Conservation (phyloP, 2,888 invertebrate genomes). For the Microplitis deprimator region DNA sequence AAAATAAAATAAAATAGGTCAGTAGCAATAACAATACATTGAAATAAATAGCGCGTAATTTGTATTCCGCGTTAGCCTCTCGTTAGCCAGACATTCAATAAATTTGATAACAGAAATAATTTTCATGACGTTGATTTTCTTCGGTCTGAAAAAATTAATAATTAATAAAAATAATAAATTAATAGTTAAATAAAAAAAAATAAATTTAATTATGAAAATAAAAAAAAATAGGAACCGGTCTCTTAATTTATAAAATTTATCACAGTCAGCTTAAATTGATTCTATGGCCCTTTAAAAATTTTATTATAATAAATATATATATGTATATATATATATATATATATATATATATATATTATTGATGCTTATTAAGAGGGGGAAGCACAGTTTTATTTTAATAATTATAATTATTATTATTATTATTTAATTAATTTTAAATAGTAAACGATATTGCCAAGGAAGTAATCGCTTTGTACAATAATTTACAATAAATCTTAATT, state of each 20-base stretch:
- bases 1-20: no score
- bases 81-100: not conserved
- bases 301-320: conserved; percentile 3
- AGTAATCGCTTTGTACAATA: not conserved
- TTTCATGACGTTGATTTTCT: no score
- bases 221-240: not conserved
- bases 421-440: not conserved
- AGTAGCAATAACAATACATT: not conserved
- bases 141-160: no score
- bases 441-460: conserved; percentile 9
- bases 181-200: no score
- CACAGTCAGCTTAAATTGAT: conserved; percentile 13
- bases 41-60: not conserved
- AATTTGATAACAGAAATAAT: no score
- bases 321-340: not conserved
- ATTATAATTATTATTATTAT: no score
- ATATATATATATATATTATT: not conserved
- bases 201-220: not conserved
- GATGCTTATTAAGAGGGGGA: conserved; percentile 18
- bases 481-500: not conserved
- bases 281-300: conserved; percentile 22
- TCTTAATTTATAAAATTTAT: not conserved
- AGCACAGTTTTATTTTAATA: conserved; percentile 36
- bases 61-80: not conserved
- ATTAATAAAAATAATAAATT: no score